Evolutionary conservation across 2,888 invertebrate genomes (phyloP), one percentile per base, ranked within the genome.

Genomic region (Callosobruchus maculatus): DNA sequence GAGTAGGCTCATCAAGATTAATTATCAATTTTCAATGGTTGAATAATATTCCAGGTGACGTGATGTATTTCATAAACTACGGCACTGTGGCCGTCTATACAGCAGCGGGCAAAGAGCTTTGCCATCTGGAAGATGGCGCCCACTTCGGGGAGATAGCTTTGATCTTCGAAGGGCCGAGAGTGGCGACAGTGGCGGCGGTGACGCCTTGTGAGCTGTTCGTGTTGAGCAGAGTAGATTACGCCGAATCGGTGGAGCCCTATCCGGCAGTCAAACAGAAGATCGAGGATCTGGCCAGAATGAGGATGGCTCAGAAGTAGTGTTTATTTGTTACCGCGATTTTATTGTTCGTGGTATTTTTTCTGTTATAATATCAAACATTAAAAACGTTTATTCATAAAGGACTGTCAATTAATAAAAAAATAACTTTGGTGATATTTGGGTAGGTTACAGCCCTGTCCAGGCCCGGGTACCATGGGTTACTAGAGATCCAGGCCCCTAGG

Each of bases 101-200:
- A 81, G 68, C 73, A 26, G 68, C 7, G 2, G 67, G 69, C 2
- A 68, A 22, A 22, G 72, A 68, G 31, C 13, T 71, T 2, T 88
- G 88, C 73, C 88, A 89, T 79, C 82, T 89, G 75, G 85, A 87
- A 68, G 88, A 89, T 76, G 89, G 88, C 7, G 83, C 85, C 2
- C 84, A 88, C 78, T 89, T 89, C 77, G 89, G 89, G 0, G 89
- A 89, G 79, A 83, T 88, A 67, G 84, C 87, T 0, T 76, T 89
- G 70, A 81, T 89, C 13, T 84, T 87, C 80, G 85, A 85, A 68
- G 86, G 87, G 76, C 82, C 83, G 7, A 82, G 87, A n/a, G 81
- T 85, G 0, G 87, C 86, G 0, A 87, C 81, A 9, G 85, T 89
- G 1, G 77, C 87, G 0, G 89, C 89, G 0, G 82, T 88, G 20